Evolutionary conservation across 2,797 vertebrate species (phyloP).

Genomic region (Helostoma temminkii): DNA sequence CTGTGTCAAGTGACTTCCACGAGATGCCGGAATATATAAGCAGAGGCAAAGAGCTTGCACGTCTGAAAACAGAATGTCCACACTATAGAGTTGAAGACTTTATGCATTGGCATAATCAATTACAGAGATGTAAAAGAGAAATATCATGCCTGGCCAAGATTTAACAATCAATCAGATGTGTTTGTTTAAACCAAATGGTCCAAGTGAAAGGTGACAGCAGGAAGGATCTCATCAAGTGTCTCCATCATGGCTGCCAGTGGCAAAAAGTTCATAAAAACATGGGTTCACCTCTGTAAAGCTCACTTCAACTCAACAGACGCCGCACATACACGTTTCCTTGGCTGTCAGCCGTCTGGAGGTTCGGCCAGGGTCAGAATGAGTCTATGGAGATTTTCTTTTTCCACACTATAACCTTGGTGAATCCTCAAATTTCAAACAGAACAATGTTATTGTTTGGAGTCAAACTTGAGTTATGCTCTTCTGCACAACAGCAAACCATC

Average conservation of each 20-base stretch:
- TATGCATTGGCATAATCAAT: conserved; percentile 51
- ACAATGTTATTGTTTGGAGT: not conserved
- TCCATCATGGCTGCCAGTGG: conserved; percentile 75
- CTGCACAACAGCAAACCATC: not conserved
- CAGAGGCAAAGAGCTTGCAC: conserved; percentile 22
- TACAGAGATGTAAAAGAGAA: conserved; percentile 42
- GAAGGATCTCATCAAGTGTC: conserved; percentile 74
- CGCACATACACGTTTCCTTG: conserved; percentile 35
- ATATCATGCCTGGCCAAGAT: conserved; percentile 24
- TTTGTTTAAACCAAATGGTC: conserved; percentile 72
- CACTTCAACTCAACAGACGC: conserved; percentile 37
- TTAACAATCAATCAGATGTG: conserved; percentile 60
- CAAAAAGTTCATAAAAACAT: conserved; percentile 82
- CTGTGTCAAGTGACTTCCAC: conserved; percentile 31
- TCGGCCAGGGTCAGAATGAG: conserved; percentile 30
- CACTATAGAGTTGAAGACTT: conserved; percentile 32
- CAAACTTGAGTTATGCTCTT: not conserved
- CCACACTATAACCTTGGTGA: conserved; percentile 44
- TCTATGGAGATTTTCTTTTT: conserved; percentile 54
- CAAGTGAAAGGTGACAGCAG: conserved; percentile 78
- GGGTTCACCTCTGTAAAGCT: conserved; percentile 70
- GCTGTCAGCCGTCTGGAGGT: conserved; percentile 38
- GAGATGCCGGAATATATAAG: conserved; percentile 42
- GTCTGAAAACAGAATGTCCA: conserved; percentile 12
- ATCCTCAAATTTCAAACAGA: conserved; percentile 4